Conservation (phyloP, 2,113 vertebrate species). For the Gracilinanus agilis region DNA sequence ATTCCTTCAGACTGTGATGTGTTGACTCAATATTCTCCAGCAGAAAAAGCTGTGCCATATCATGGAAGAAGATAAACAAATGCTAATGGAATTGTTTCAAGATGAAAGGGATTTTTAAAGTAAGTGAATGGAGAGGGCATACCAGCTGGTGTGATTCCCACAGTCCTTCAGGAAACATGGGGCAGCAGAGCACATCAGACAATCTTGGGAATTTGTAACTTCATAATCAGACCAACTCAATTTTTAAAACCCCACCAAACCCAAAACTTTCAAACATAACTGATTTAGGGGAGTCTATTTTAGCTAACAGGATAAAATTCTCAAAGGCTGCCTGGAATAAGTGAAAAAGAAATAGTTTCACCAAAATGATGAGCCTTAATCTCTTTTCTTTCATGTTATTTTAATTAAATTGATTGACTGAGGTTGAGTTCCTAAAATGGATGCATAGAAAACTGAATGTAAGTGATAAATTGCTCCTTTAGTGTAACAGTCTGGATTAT, state of each 20-base stretch:
- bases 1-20: slow-evolving; percentile 45
- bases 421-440: slow-evolving; percentile 1
- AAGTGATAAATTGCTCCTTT: slow-evolving; percentile 9
- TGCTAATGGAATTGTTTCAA: slow-evolving; percentile 79
- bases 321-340: not conserved
- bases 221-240: not conserved
- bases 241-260: slow-evolving; percentile 22
- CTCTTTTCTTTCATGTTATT: not conserved
- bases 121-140: not conserved
- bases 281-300: slow-evolving; percentile 21
- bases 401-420: slow-evolving; percentile 11
- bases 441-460: slow-evolving; percentile 40
- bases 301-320: slow-evolving; percentile 1
- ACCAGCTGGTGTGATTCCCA: slow-evolving; percentile 68
- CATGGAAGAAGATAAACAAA: slow-evolving; percentile 55
- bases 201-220: slow-evolving; percentile 29
- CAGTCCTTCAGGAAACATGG: not conserved
- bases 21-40: not conserved
- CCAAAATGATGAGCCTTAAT: slow-evolving; percentile 10
- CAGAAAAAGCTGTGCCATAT: slow-evolving; percentile 52
- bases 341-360: not conserved
- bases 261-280: slow-evolving; percentile 7
- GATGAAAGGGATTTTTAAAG: slow-evolving; percentile 73
- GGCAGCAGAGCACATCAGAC: not conserved
- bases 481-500: not conserved